Evolutionary conservation across 2,797 vertebrate species (phyloP), one percentile per base, ranked within the genome.

Genomic region (Petrocephalus schoutedeni): DNA sequence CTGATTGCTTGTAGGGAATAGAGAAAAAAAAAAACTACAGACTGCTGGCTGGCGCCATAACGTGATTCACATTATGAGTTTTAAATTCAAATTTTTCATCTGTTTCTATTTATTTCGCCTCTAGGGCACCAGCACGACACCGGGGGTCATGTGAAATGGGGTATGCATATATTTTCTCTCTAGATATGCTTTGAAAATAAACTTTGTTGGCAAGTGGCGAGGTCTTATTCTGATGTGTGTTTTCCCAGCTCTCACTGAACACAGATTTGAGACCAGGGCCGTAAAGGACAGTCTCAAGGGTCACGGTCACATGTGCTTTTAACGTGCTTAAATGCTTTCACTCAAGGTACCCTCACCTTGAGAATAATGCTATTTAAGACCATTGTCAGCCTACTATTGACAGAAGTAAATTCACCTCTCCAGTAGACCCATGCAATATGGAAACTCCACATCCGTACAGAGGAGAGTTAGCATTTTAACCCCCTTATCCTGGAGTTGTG

Each of bases 61-160:
- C 14, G 54, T 86, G 54, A 59, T 32, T 80, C 80, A 59, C 16
- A n/a, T 86, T 86, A 59, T 59, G 56, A 56, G 53, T 59, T 86
- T 58, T 12, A 28, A 84, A 54, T 54, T 21, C 5, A 10, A 67
- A 32, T 58, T 86, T 86, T 58, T 32, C 23, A 86, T 56, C 54
- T 61, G 54, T 10, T 54, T 54, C n/a, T 84, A 28, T 58, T 41
- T 86, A 59, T 86, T 86, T 59, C 8, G 28, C 53, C 85, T 58
- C 85, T 54, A 86, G 85, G 85, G 85, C 16, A 59, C 32, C 16
- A 58, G 56, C 19, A n/a, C 19, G 32, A 59, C 56, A 86, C 19
- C 16, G 19, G 23, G 85, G 85, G 85, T 86, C 56, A 59, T 86
- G 85, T 54, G 53, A 86, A 86, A 86, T 86, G 85, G 85, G 32